A percentile compares a stretch with the other conserved stretches of the same genome.
Conservation (phyloP, 2,113 vertebrate species). For the Elachura formosa region DNA sequence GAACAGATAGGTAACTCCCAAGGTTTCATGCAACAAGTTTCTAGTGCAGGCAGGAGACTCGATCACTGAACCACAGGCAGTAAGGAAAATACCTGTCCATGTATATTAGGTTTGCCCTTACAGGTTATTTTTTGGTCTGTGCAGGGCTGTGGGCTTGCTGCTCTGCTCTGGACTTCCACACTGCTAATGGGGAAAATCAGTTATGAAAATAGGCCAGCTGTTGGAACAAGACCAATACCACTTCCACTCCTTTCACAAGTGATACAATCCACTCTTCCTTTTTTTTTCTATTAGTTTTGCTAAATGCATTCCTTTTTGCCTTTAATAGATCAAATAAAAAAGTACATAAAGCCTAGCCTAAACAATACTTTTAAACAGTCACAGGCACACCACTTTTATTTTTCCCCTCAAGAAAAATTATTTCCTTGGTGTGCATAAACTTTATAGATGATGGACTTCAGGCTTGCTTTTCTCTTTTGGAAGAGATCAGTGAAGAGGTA, state of each 20-base stretch:
- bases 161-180: neutral
- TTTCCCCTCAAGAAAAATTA: neutral
- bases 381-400: neutral
- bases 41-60: neutral
- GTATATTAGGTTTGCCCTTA: neutral
- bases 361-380: slow-evolving; percentile 6
- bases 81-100: neutral
- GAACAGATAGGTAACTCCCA: neutral
- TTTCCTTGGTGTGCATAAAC: neutral
- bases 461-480: neutral
- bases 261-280: slow-evolving; percentile 16
- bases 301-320: neutral
- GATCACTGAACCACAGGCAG: neutral
- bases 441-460: neutral
- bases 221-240: neutral
- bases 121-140: neutral
- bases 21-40: neutral
- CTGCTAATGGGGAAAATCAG: neutral
- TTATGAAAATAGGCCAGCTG: neutral
- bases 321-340: neutral
- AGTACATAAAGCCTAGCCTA: neutral
- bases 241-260: neutral
- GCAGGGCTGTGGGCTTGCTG: neutral
- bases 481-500: neutral
- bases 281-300: neutral